Base-by-base conservation (phyloP, 1,140 invertebrate genomes). In the Drosophila bocqueti region DNA sequence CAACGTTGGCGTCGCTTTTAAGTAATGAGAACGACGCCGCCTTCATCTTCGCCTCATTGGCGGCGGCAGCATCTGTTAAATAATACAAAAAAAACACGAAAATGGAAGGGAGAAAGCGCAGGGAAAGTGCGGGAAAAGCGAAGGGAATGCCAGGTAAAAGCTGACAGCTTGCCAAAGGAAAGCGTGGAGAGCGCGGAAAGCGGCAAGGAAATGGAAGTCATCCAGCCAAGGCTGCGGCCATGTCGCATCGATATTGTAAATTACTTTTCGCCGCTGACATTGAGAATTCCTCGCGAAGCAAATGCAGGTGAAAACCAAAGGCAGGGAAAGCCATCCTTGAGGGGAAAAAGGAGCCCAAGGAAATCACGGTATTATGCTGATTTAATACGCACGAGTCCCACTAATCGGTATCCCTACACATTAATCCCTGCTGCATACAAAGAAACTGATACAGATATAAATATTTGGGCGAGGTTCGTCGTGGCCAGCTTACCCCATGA, bases 361-460 rank as follows among this genome's bases (percentile, higher is more conserved):
- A 79, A 83, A 87, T 87, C 84, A 80, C 36, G 61, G 54, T 64
- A 74, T 83, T 80, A 74, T 77, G 67, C 75, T 69, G 79, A 76
- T 80, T 87, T 60, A 26, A 67, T 57, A 29, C 29, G 43, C 24
- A 49, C 46, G 15, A 16, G 7, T 49, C 40, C 38, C 55, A 67
- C 63, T 76, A 76, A 76, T 76, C 73, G 74, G 31, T 43, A 55
- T 10, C 1, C 16, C 18, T 15, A 18, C 18, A 36, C 18, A 36
- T 4, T 11, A 11, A 26, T 26, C n/a, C 55, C 13, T 5, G 11
- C 16, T 15, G 34, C 45, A 16, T 21, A n/a, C 18, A 29, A 9
- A 15, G 43, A 54, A 45, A 76, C 46, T 47, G 68, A 72, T 72
- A 47, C 43, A 42, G 34, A 72, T 45, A 72, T 58, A 72, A 60